Evolutionary conservation across 2,113 vertebrate genomes (phyloP), one percentile per base, ranked within the genome.

Genomic region (human): DNA sequence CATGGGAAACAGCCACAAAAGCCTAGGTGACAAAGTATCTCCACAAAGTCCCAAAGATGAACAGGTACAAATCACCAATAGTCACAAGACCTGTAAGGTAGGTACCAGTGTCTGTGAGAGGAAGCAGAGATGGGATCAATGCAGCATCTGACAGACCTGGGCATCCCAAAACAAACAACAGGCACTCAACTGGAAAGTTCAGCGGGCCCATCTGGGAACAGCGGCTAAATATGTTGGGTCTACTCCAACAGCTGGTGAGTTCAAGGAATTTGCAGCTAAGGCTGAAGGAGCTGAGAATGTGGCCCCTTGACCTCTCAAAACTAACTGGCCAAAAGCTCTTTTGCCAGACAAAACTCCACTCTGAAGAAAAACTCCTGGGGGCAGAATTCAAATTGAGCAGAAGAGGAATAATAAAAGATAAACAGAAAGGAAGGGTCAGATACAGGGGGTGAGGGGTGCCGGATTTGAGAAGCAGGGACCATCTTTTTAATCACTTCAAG

Each of bases 361-460:
- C 59, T 16, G 7, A 70, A 76, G 83, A 84, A 7, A 80, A 90
- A 57, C 18, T 66, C 38, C 43, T 27, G 13, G 5, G 23, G 18
- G 13, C 20, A 64, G 66, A 50, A 73, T 45, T 22, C 55, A 81
- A 43, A 87, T 10, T 52, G 55, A 43, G 43, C 20, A 25, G 38
- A 88, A 80, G 8, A 87, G 16, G 22, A 2, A 52, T 8, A n/a
- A 87, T 2, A 55, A 32, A 79, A 48, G 27, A 73, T 2, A 48
- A 45, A 89, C 20, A 59, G 23, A 22, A 32, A 48, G 55, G 2
- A 27, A 30, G 8, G 76, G 55, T 8, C 5, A 10, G 45, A 55
- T 25, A 35, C 8, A 2, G 7, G 23, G 14, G 2, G 1, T 17
- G 18, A 55, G 0, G 43, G 6, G 8, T 6, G 20, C 9, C 13